Evolutionary conservation across 2,888 invertebrate genomes (phyloP).

Genomic region (Spilarctia lutea): DNA sequence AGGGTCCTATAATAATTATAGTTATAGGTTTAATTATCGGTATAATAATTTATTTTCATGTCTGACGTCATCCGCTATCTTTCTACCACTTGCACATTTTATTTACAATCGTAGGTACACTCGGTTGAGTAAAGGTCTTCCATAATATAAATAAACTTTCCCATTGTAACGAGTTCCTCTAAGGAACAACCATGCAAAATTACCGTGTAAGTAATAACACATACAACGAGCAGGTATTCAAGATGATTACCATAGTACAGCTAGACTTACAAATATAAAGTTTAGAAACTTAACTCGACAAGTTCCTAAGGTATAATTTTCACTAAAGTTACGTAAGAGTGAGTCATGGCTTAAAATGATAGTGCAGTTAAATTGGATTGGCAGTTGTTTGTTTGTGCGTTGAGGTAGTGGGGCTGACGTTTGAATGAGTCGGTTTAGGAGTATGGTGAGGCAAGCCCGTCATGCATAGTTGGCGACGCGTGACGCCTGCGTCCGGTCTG

Average conservation of each 20-base stretch:
- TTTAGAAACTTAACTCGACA: slow-evolving; percentile 34
- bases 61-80: no score
- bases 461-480: slow-evolving; percentile 76
- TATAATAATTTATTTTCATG: no score
- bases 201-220: background rate
- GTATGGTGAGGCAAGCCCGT: slow-evolving; percentile 75
- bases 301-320: slow-evolving; percentile 53
- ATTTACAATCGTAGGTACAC: background rate
- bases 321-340: slow-evolving; percentile 49
- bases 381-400: slow-evolving; percentile 29
- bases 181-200: background rate
- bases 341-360: slow-evolving; percentile 54
- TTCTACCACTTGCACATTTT: no score
- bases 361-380: slow-evolving; percentile 40
- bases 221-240: background rate
- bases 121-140: background rate
- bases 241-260: background rate
- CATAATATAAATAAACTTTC: slow-evolving; percentile 7
- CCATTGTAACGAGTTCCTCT: background rate
- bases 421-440: slow-evolving; percentile 53
- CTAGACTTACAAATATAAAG: slow-evolving; percentile 6
- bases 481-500: slow-evolving; percentile 78
- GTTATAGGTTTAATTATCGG: no score
- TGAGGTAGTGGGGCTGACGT: slow-evolving; percentile 43
- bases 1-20: no score